A percentile compares a stretch with the other conserved stretches of the same genome.
Evolutionary conservation across 2,888 invertebrate species (phyloP).

Genomic region (Sclerodermus sp.): DNA sequence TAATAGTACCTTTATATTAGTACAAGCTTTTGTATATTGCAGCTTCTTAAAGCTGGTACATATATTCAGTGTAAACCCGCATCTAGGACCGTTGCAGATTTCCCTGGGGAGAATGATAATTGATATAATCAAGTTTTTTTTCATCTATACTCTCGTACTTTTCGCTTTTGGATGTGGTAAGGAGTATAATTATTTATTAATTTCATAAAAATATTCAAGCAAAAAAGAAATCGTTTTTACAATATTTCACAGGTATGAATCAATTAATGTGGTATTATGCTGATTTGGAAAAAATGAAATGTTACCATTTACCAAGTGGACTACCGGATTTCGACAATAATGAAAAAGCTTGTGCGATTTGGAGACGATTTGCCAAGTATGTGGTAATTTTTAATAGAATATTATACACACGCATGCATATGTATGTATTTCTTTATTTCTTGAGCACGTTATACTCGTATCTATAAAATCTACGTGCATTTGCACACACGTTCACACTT

Average conservation of each 20-base stretch:
- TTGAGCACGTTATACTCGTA: too few species aligned
- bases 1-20: too few species aligned
- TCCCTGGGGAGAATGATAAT: slow-evolving; percentile 92
- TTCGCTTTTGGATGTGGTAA: slow-evolving; percentile 96
- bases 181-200: slow-evolving; percentile 35
- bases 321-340: slow-evolving; percentile 83
- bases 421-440: too few species aligned
- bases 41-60: slow-evolving; percentile 94
- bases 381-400: slow-evolving; percentile 21
- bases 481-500: too few species aligned
- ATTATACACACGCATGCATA: neutral
- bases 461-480: too few species aligned
- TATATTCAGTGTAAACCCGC: slow-evolving; percentile 95
- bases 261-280: slow-evolving; percentile 93
- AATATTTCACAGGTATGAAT: slow-evolving; percentile 78
- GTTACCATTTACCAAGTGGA: slow-evolving; percentile 74
- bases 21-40: too few species aligned
- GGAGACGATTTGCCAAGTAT: slow-evolving; percentile 89
- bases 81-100: slow-evolving; percentile 91
- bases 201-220: too few species aligned
- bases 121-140: slow-evolving; percentile 95
- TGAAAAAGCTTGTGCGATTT: slow-evolving; percentile 81
- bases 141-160: slow-evolving; percentile 87
- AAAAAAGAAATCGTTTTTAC: too few species aligned
- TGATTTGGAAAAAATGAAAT: slow-evolving; percentile 83